A percentile compares a stretch with the other conserved stretches of the same genome.
Evolutionary conservation across 1,140 invertebrate species (phyloP).

Genomic region (Trachymyrmex septentrionalis): DNA sequence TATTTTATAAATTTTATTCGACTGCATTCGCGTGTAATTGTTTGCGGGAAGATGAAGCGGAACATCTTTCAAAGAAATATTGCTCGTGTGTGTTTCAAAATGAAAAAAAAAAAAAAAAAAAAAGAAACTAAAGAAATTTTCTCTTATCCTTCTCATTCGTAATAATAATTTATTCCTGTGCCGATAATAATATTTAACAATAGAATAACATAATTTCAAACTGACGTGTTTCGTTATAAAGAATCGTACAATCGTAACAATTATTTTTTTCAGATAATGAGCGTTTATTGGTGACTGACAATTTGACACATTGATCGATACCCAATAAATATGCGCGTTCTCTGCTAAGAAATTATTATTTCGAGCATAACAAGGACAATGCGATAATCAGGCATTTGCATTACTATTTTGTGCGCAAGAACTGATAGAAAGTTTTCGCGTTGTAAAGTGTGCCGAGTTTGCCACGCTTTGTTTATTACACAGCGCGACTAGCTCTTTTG

Average conservation of each 20-base stretch:
- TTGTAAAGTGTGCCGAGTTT: slow-evolving; percentile 46
- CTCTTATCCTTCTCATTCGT: neutral
- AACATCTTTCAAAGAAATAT: neutral
- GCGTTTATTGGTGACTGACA: neutral
- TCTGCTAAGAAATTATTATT: slow-evolving; percentile 12
- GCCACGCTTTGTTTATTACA: slow-evolving; percentile 45
- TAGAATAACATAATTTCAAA: neutral
- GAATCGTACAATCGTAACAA: neutral
- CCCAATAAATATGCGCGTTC: neutral
- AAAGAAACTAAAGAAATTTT: neutral
- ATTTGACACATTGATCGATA: slow-evolving; percentile 6
- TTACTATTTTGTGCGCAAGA: slow-evolving; percentile 16
- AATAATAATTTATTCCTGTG: neutral
- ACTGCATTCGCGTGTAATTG: neutral
- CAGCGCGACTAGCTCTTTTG: slow-evolving; percentile 39
- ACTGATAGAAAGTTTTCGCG: slow-evolving; percentile 47
- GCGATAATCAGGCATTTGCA: slow-evolving; percentile 12
- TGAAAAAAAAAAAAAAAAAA: no score
- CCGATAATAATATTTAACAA: neutral
- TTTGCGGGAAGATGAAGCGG: neutral
- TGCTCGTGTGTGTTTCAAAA: neutral
- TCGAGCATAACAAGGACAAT: neutral
- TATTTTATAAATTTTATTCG: slow-evolving; percentile 28
- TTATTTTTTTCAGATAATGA: neutral
- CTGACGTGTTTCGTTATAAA: neutral